A percentile compares a stretch with the other conserved stretches of the same genome.
Conservation (phyloP, 2,797 vertebrate species). For the Hydrolagus colliei region DNA sequence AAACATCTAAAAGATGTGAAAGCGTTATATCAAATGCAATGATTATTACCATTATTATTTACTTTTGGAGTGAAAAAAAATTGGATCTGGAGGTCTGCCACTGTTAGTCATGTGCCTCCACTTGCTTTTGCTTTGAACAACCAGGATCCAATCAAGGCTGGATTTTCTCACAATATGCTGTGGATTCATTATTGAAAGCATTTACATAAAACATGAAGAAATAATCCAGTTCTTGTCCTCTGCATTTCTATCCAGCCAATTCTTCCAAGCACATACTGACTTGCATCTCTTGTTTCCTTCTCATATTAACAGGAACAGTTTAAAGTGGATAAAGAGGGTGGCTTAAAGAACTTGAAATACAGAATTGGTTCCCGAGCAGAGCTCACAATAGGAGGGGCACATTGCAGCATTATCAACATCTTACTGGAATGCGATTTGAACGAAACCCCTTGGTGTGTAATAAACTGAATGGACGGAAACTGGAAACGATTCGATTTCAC, state of each 20-base stretch:
- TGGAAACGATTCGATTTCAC: background rate
- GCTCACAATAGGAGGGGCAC: constrained; percentile 74
- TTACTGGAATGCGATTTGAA: constrained; percentile 75
- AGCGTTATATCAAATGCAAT: no score
- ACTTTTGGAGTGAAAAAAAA: no score
- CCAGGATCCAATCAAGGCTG: no score
- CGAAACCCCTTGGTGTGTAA: constrained; percentile 82
- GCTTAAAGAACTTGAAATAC: constrained; percentile 78
- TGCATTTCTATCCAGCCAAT: background rate
- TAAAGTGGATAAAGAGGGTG: constrained; percentile 84
- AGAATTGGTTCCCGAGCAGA: constrained; percentile 72
- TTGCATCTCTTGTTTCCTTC: background rate
- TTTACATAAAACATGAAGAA: background rate
- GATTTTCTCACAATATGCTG: no score
- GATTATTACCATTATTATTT: no score
- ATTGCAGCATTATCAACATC: constrained; percentile 78
- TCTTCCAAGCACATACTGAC: background rate
- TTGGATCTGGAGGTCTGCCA: no score
- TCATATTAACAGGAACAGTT: constrained; percentile 76
- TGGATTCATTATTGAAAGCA: background rate
- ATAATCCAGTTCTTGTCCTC: background rate
- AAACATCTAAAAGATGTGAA: no score
- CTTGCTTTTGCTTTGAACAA: no score
- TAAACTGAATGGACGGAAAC: constrained; percentile 54
- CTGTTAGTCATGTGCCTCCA: no score